Evolutionary conservation across 2,888 invertebrate species (phyloP).

Genomic region (Eulithis prunata): DNA sequence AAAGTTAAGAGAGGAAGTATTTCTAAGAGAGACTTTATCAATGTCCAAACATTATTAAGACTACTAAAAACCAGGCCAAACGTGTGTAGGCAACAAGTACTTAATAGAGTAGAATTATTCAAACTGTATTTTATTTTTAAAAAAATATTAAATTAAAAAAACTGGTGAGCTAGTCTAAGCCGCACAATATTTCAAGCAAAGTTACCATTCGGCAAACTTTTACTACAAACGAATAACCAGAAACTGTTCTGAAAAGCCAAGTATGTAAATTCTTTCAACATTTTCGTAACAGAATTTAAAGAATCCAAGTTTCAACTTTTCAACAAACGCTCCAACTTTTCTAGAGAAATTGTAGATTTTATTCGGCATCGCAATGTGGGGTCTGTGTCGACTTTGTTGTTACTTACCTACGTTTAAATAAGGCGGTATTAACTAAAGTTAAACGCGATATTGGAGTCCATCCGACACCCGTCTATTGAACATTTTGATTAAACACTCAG

Average conservation of each 20-base stretch:
- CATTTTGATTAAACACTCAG: not conserved
- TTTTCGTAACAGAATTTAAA: conserved; percentile 31
- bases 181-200: not conserved
- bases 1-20: not conserved
- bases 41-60: too few species aligned
- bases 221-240: conserved; percentile 16
- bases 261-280: conserved; percentile 29
- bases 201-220: conserved; percentile 1
- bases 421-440: too few species aligned
- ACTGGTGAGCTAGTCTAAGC: too few species aligned
- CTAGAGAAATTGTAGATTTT: too few species aligned
- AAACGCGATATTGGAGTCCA: too few species aligned
- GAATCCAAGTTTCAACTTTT: conserved; percentile 29
- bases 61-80: too few species aligned
- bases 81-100: too few species aligned
- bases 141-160: too few species aligned
- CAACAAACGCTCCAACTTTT: conserved; percentile 28
- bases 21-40: too few species aligned
- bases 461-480: not conserved
- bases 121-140: too few species aligned
- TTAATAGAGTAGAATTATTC: too few species aligned
- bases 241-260: conserved; percentile 12
- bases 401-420: too few species aligned
- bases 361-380: not conserved
- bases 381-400: not conserved